Evolutionary conservation across 2,888 invertebrate species (phyloP).

Genomic region (Alsophila aescularia): DNA sequence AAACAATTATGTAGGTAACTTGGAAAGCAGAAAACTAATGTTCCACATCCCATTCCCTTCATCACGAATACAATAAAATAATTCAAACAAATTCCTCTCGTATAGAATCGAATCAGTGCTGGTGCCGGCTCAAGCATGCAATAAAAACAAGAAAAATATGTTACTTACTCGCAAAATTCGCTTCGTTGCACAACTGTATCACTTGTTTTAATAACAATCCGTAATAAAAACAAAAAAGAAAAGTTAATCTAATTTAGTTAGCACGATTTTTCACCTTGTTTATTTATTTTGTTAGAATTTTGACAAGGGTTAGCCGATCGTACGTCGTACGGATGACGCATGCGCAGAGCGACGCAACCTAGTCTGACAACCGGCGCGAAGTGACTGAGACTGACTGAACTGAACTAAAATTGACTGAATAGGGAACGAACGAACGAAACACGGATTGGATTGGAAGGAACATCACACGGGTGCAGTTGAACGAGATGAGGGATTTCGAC

Average conservation of each 20-base stretch:
- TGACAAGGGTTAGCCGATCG: constrained; percentile 67
- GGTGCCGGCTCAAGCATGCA: constrained; percentile 63
- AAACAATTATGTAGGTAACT: too few relatives aligned
- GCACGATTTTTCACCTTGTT: constrained; percentile 72
- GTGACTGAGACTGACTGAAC: constrained; percentile 43
- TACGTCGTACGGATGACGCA: constrained; percentile 54
- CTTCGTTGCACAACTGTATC: constrained; percentile 58
- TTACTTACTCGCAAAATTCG: constrained; percentile 68
- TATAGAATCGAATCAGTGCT: constrained; percentile 65
- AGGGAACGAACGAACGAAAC: constrained; percentile 11
- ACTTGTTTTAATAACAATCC: constrained; percentile 39
- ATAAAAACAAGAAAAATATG: constrained; percentile 56
- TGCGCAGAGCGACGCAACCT: constrained; percentile 61
- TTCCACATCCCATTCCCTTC: constrained; percentile 3
- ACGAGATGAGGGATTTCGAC: too few relatives aligned
- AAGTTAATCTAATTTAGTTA: constrained; percentile 39
- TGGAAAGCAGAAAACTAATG: background rate
- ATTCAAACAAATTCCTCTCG: constrained; percentile 45
- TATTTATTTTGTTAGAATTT: constrained; percentile 72
- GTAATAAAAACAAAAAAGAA: constrained; percentile 11
- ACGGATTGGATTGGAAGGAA: constrained; percentile 18
- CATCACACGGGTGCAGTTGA: too few relatives aligned
- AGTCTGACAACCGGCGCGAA: constrained; percentile 61
- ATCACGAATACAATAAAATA: constrained; percentile 28
- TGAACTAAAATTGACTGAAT: constrained; percentile 25